Evolutionary conservation across 2,113 vertebrate genomes (phyloP), one percentile per base, ranked within the genome.

Genomic region (Psilopogon haemacephalus): DNA sequence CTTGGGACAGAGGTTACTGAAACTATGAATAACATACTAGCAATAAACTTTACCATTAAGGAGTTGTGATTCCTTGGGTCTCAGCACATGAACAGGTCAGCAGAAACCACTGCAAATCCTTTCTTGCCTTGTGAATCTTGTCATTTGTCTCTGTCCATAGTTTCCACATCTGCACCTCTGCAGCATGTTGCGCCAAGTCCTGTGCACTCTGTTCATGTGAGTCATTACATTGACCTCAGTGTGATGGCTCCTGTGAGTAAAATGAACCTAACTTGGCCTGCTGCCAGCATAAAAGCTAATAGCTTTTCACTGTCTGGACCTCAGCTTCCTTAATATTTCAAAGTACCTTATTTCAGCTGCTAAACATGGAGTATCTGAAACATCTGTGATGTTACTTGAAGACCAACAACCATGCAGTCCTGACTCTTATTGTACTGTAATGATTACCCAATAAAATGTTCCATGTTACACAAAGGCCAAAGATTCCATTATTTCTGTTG

Each of bases 401-500:
- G 44, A 50, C 69, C 84, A 65, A 60, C 54, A 69, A 78, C 32
- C 59, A 95, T 68, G 94, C 92, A 86, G 79, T 93, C 44, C 73
- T 38, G 74, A 95, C 93, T 54, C 77, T 79, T 83, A 50, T 95
- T 93, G 77, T 68, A 86, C 90, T 75, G 50, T 13, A 15, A 70
- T 82, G 59, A 91, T 89, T 96, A 89, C 94, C 87, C 59, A 84
- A 88, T 84, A 93, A 90, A 83, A 91, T 33, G 33, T 79, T 96
- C 96, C 81, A 16, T 94, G 69, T 96, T 96, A 92, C 9, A 82
- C 84, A 94, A 94, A 97, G 92, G 86, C 59, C 78, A 95, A 84
- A 93, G 95, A 95, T 96, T 95, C 93, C 89, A 93, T 95, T 91
- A 95, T 82, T 97, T 93, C 93, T 94, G 81, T 89, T 97, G 83